These are phyloP conservation scores for Troglohyphantes excavatus DNA, from an alignment of 2,888 invertebrate species.

Conservation along the genomic window DNA sequence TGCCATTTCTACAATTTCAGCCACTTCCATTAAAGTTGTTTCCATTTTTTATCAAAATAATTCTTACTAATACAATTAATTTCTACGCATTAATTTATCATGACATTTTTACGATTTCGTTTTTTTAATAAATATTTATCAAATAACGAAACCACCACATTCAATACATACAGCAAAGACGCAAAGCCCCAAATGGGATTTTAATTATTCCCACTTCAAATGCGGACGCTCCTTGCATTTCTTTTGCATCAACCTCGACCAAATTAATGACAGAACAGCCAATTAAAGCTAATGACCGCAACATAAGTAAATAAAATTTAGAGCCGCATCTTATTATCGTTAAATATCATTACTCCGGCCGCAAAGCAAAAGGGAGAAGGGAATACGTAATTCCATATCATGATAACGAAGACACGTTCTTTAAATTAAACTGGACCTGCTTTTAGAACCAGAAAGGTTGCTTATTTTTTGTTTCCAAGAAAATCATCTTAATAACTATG, in stretches of 20 bases:
- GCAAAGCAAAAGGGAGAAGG: not conserved
- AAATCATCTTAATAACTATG: slow-evolving; percentile 35
- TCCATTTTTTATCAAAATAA: too few relatives aligned
- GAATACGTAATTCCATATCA: slow-evolving; percentile 16
- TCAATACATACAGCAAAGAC: not conserved
- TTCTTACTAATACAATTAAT: too few relatives aligned
- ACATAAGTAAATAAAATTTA: slow-evolving; percentile 57
- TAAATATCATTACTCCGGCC: slow-evolving; percentile 46
- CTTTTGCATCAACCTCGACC: slow-evolving; percentile 35
- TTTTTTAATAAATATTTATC: too few relatives aligned
- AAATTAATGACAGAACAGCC: slow-evolving; percentile 59
- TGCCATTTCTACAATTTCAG: too few relatives aligned
- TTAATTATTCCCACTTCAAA: slow-evolving; percentile 36
- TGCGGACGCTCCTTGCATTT: not conserved
- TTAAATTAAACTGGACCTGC: slow-evolving; percentile 32
- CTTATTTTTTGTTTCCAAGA: slow-evolving; percentile 9
- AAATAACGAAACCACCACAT: too few relatives aligned
- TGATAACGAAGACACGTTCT: not conserved
- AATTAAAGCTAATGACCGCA: slow-evolving; percentile 64
- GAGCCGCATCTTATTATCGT: slow-evolving; percentile 39
- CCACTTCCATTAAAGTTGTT: too few relatives aligned
- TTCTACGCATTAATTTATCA: too few relatives aligned
- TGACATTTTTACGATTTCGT: too few relatives aligned
- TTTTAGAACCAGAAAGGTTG: slow-evolving; percentile 4
- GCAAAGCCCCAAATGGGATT: slow-evolving; percentile 25